Conservation (phyloP, 2,113 vertebrate genomes). For the Sphaerodactylus townsendi region DNA sequence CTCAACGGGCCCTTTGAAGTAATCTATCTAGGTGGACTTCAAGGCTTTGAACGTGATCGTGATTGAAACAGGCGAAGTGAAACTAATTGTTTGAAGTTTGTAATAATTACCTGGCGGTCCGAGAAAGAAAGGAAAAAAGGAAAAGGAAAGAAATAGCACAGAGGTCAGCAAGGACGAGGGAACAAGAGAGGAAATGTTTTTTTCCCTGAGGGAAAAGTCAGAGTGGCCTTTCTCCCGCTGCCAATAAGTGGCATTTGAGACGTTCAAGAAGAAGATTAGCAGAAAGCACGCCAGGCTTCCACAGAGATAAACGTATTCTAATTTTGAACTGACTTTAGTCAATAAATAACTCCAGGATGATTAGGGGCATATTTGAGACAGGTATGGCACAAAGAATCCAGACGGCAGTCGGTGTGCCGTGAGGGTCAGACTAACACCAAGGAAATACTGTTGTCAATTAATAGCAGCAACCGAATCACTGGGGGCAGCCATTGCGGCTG, state of each 20-base stretch:
- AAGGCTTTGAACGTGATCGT: not conserved
- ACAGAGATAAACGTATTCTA: slow-evolving; percentile 53
- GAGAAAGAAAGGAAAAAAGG: not conserved
- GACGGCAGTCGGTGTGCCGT: too few relatives aligned
- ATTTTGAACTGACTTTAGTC: slow-evolving; percentile 51
- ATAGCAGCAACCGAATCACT: too few relatives aligned
- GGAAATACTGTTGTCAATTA: not conserved
- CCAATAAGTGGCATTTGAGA: not conserved
- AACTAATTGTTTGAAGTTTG: not conserved
- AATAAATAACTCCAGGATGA: not conserved
- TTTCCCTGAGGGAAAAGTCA: not conserved
- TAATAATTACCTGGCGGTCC: rapidly evolving
- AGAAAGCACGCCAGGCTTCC: not conserved
- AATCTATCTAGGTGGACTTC: rapidly evolving
- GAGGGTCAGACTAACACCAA: too few relatives aligned
- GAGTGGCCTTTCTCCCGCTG: not conserved
- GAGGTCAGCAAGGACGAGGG: rapidly evolving
- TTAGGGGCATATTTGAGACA: not conserved
- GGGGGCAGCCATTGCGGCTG: too few relatives aligned
- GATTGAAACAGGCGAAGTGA: not conserved
- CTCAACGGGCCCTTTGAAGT: slow-evolving; percentile 29
- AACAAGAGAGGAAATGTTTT: rapidly evolving
- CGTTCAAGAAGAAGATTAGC: slow-evolving; percentile 42
- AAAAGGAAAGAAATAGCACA: not conserved
- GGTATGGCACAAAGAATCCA: too few relatives aligned